These are phyloP conservation scores for Cherax quadricarinatus DNA, from an alignment of 1,140 invertebrate genomes.

Conservation along the genomic window DNA sequence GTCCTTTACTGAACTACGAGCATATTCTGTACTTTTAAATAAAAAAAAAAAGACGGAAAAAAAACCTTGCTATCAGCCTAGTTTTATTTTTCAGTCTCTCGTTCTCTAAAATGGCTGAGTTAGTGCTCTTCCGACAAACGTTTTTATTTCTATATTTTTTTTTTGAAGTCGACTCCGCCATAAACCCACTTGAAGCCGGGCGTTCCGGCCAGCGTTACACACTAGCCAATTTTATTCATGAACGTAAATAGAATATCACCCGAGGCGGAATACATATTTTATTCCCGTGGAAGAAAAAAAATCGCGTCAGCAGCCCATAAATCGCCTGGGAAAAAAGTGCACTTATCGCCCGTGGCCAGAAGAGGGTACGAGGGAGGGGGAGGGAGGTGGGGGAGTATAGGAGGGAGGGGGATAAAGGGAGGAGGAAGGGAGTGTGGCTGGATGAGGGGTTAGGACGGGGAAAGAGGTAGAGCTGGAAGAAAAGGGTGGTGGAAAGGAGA, in stretches of 20 bases:
- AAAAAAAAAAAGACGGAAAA: too few species aligned
- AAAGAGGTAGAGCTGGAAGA: too few species aligned
- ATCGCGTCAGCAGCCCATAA: conserved; percentile 7
- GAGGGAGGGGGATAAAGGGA: neutral
- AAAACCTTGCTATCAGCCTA: too few species aligned
- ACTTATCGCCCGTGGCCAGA: neutral
- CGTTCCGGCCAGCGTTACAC: neutral
- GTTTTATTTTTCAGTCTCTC: too few species aligned
- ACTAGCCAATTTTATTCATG: neutral
- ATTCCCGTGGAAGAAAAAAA: neutral
- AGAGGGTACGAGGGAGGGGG: neutral
- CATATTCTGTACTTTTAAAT: too few species aligned
- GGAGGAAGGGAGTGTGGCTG: neutral
- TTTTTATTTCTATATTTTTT: neutral
- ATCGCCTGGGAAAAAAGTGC: neutral
- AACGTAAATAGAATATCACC: conserved; percentile 3
- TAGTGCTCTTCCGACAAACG: too few species aligned
- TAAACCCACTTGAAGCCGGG: neutral
- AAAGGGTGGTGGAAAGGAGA: too few species aligned
- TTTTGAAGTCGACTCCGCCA: neutral
- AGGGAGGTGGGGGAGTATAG: too few species aligned
- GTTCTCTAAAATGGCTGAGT: too few species aligned
- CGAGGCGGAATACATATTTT: conserved; percentile 1
- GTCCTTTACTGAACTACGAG: too few species aligned
- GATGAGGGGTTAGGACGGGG: neutral